These are phyloP conservation scores for Lordiphosa mommai DNA, from an alignment of 1,140 invertebrate genomes.

Conservation along the genomic window DNA sequence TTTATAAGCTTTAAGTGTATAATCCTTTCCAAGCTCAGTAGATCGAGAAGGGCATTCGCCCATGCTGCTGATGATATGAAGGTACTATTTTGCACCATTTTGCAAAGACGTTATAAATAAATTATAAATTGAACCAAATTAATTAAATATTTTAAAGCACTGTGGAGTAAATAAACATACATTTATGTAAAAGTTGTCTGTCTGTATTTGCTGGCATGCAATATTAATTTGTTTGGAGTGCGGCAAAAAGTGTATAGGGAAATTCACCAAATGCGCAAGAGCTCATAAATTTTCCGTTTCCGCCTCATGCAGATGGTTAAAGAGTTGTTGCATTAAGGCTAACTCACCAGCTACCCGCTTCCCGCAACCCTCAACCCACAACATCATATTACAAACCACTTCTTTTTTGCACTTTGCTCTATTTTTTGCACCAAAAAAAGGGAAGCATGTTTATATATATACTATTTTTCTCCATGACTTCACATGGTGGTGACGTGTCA, in stretches of 20 bases:
- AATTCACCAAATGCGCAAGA: slow-evolving; percentile 25
- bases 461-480: slow-evolving; percentile 12
- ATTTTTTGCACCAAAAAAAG: slow-evolving; percentile 17
- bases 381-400: not conserved
- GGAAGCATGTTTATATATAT: not conserved
- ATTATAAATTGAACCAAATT: no score
- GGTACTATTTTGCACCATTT: no score
- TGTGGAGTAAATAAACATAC: no score
- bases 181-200: no score
- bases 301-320: slow-evolving; percentile 7
- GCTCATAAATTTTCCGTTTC: slow-evolving; percentile 62
- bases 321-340: slow-evolving; percentile 14
- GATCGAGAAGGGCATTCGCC: no score
- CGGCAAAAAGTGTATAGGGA: not conserved
- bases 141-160: no score
- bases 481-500: slow-evolving; percentile 35
- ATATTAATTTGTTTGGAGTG: no score
- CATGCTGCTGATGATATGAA: no score
- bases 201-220: no score
- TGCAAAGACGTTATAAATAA: no score
- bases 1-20: no score
- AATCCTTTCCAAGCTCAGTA: no score
- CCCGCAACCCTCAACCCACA: slow-evolving; percentile 12
- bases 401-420: slow-evolving; percentile 20
- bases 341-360: slow-evolving; percentile 25